Conservation (phyloP, 2,113 vertebrate species). For the Pipa parva region DNA sequence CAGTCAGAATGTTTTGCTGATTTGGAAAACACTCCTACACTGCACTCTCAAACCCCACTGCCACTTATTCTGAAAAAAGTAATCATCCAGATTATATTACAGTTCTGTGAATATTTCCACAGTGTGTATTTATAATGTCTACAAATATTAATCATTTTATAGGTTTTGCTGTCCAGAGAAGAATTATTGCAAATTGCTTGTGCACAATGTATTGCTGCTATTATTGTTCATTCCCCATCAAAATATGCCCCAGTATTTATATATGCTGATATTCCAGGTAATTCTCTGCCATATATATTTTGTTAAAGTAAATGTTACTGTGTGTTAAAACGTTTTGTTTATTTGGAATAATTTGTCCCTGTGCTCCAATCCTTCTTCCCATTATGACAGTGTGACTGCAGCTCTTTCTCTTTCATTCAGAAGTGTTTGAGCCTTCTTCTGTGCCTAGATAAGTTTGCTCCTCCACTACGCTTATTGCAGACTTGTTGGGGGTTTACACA, state of each 20-base stretch:
- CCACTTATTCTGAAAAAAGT: slow-evolving; percentile 93
- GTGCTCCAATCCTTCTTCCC: too few relatives aligned
- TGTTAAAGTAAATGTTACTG: too few relatives aligned
- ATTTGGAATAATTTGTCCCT: too few relatives aligned
- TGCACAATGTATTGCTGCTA: slow-evolving; percentile 75
- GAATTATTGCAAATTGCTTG: slow-evolving; percentile 81
- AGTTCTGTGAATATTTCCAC: background rate
- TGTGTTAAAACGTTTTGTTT: too few relatives aligned
- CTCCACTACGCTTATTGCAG: too few relatives aligned
- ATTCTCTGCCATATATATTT: too few relatives aligned
- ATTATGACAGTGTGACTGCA: too few relatives aligned
- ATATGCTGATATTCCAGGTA: slow-evolving; percentile 84
- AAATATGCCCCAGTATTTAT: slow-evolving; percentile 79
- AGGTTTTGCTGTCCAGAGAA: slow-evolving; percentile 86
- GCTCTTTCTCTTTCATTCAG: too few relatives aligned
- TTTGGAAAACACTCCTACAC: slow-evolving; percentile 44
- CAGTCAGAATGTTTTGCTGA: slow-evolving; percentile 48
- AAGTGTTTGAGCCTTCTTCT: too few relatives aligned
- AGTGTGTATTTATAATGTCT: background rate
- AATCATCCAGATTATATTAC: slow-evolving; percentile 5
- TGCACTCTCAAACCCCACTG: slow-evolving; percentile 63
- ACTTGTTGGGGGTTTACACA: too few relatives aligned
- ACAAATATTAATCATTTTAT: slow-evolving; percentile 43
- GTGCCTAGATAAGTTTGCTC: too few relatives aligned
- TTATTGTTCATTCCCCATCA: slow-evolving; percentile 76